phyloP scores from a whole-genome alignment of 2,113 vertebrate genomes.

The Stigmatopora nigra region DNA sequence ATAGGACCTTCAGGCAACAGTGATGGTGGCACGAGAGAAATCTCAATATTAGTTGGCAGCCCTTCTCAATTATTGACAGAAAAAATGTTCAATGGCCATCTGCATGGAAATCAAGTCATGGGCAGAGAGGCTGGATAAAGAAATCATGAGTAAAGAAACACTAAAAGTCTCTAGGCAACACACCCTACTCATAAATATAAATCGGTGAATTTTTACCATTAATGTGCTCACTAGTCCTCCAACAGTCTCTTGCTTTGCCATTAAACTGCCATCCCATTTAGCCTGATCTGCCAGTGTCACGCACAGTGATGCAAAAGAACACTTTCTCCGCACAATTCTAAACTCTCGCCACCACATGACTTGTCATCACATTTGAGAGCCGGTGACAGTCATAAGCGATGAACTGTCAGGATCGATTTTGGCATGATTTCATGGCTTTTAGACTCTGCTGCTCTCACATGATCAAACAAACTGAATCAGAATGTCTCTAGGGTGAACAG shows the following conservation, averaged over 20 bases:
- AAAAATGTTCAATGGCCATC: neutral
- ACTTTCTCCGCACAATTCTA: slow-evolving; percentile 58
- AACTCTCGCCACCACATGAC: slow-evolving; percentile 52
- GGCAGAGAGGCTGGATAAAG: neutral
- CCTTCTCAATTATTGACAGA: neutral
- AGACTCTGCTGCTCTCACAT: slow-evolving; percentile 30
- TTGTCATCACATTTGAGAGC: slow-evolving; percentile 59
- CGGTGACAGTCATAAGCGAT: slow-evolving; percentile 53
- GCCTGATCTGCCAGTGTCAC: slow-evolving; percentile 49
- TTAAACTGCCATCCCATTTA: slow-evolving; percentile 54
- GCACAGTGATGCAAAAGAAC: slow-evolving; percentile 58
- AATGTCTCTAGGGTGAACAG: neutral
- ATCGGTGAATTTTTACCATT: neutral
- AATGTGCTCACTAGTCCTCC: neutral
- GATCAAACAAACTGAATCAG: slow-evolving; percentile 4
- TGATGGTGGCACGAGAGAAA: neutral
- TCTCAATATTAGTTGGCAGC: neutral
- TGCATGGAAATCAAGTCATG: neutral
- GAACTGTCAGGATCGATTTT: slow-evolving; percentile 49
- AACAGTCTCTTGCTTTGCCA: slow-evolving; percentile 37
- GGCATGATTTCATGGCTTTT: slow-evolving; percentile 45
- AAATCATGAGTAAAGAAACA: too few species aligned
- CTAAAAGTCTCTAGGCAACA: neutral
- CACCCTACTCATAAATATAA: neutral
- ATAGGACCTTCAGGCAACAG: neutral